These are phyloP conservation scores for Sebastes fasciatus DNA, from an alignment of 2,113 vertebrate genomes.

Conservation along the genomic window DNA sequence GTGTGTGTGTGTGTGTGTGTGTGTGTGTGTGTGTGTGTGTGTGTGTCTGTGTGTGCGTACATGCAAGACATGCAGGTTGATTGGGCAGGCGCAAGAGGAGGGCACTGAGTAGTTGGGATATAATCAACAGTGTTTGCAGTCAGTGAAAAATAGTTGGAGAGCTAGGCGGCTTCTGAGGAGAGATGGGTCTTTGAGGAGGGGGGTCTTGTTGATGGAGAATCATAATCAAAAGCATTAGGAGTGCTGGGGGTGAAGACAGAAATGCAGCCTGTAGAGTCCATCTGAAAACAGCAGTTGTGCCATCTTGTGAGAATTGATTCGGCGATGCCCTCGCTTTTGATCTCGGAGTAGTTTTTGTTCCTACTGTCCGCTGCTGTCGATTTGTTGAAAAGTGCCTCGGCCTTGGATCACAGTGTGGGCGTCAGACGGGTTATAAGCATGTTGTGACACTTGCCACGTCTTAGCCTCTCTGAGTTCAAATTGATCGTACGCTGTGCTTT, in stretches of 20 bases:
- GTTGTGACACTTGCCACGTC: constrained; percentile 36
- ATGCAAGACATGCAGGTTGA: constrained; percentile 39
- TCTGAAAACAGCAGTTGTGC: constrained; percentile 9
- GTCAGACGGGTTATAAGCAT: constrained; percentile 37
- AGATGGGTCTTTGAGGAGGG: constrained; percentile 29
- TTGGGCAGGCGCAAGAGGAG: constrained; percentile 17
- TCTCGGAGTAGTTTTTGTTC: constrained; percentile 33
- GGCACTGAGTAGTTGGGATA: constrained; percentile 18
- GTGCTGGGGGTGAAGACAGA: constrained; percentile 22
- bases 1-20: background rate
- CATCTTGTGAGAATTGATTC: constrained; percentile 38
- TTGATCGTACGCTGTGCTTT: constrained; percentile 5
- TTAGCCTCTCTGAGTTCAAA: constrained; percentile 23
- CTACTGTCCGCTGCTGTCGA: constrained; percentile 13
- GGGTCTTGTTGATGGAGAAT: constrained; percentile 48
- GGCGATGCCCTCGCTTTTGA: constrained; percentile 29
- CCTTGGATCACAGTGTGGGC: constrained; percentile 19
- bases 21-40: background rate
- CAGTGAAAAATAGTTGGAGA: constrained; percentile 35
- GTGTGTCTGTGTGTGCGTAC: background rate
- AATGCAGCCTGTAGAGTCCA: constrained; percentile 27
- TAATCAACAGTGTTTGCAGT: constrained; percentile 52
- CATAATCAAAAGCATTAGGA: constrained; percentile 50
- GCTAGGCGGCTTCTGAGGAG: constrained; percentile 19
- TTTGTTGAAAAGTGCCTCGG: constrained; percentile 17